A percentile compares a stretch with the other conserved stretches of the same genome.
Conservation (phyloP, 2,113 vertebrate genomes). For the Amphilophus citrinellus region DNA sequence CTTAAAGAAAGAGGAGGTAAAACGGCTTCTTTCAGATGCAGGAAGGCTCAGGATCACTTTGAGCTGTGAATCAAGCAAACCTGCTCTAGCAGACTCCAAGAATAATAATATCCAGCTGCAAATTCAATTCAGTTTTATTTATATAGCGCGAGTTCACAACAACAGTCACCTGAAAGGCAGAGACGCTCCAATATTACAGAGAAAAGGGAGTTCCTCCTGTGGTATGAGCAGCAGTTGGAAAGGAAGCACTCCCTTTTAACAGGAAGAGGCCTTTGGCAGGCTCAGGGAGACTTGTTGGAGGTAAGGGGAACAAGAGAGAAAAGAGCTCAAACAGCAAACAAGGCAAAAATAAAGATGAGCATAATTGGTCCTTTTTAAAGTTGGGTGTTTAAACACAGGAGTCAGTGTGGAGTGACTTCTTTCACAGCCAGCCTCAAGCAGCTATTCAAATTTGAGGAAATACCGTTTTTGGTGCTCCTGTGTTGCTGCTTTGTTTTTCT, state of each 20-base stretch:
- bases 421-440: not conserved
- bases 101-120: not conserved
- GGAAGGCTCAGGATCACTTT: no score
- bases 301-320: rapidly evolving
- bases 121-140: not conserved
- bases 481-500: not conserved
- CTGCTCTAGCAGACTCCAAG: not conserved
- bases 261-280: not conserved
- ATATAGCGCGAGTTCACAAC: not conserved
- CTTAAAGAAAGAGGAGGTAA: no score
- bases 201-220: not conserved
- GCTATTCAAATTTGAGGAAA: not conserved
- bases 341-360: not conserved
- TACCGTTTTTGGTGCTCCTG: not conserved
- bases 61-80: not conserved
- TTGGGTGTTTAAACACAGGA: rapidly evolving
- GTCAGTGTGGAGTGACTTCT: not conserved
- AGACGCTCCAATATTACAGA: rapidly evolving
- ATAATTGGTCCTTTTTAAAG: not conserved
- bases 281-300: not conserved
- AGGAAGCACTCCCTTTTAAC: not conserved
- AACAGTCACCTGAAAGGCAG: not conserved
- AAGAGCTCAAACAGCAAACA: not conserved
- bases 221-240: rapidly evolving
- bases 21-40: no score